Base-by-base conservation (phyloP, 1,140 invertebrate species). In the Melitaea cinxia region DNA sequence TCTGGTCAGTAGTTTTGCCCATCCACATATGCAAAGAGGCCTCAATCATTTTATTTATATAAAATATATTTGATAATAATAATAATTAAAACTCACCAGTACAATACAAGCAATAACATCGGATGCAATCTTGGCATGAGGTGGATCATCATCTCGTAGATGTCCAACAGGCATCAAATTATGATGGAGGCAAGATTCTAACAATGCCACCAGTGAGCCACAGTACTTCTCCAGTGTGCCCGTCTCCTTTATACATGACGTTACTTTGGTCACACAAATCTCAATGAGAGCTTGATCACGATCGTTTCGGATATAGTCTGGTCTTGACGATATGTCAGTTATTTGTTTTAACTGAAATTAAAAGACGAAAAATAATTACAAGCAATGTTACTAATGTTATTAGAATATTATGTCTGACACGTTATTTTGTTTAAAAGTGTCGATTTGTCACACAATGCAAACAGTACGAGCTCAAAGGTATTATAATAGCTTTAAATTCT, bases 91-190 rank as follows among this genome's bases (percentile, higher is more conserved):
- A 68, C 72, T 93, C 91, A 98, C 97, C 92, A 98, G 91, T 91
- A 99, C 98, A 84, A 99, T 95, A 91, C 97, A 98, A 53, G 97
- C 97, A 74, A 98, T 95, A 52, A 98, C 94, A 92, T 98, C 98
- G 47, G 96, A 96, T 5, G 97, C 97, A 77, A 99, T 98, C 92
- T 98, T 98, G 15, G 97, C 97, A 93, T 98, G 97, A 4, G 97
- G 97, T 9, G 97, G 96, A 91, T 98, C 97, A 79, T 96, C 95
- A 91, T 97, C 95, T 42, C 92, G 87, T n/a, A 94, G 92, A 68
- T 90, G 86, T 0, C 84, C 85, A 4, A 92, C 78, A 1, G 96
- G 95, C 85, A 96, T 95, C 61, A 98, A 92, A 85, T 97, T 96
- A 91, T 98, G 96, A 80, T 96, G 94, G 30, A 98, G 91, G 82